Conservation (phyloP, 2,888 invertebrate species). For the Megaustenia siamemsis region DNA sequence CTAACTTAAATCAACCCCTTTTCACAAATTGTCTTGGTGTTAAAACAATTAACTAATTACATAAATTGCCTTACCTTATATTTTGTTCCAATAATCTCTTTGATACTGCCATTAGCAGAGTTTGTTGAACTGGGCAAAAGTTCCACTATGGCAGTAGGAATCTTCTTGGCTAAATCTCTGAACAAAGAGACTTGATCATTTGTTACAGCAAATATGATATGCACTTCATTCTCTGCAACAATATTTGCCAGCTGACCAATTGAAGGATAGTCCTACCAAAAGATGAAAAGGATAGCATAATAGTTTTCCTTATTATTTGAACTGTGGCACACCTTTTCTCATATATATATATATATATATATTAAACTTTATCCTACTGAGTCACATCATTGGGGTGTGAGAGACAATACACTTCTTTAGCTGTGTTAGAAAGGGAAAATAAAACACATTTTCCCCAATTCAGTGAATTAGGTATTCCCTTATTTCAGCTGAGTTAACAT, state of each 20-base stretch:
- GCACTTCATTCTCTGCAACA: constrained; percentile 95
- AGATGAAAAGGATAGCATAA: neutral
- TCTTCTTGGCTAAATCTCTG: constrained; percentile 20
- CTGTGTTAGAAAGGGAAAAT: too few relatives aligned
- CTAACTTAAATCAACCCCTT: too few relatives aligned
- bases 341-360: too few relatives aligned
- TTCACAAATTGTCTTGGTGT: too few relatives aligned
- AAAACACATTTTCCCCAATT: too few relatives aligned
- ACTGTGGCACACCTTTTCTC: too few relatives aligned
- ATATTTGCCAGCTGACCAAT: constrained; percentile 92
- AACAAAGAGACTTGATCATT: constrained; percentile 71
- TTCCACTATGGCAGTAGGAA: constrained; percentile 45
- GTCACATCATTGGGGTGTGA: too few relatives aligned
- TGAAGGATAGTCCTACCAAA: constrained; percentile 93
- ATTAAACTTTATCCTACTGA: too few relatives aligned
- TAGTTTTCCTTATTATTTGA: neutral
- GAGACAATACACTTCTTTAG: too few relatives aligned
- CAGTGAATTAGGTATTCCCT: too few relatives aligned
- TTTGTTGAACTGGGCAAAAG: neutral
- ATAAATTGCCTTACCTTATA: constrained; percentile 38
- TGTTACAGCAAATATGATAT: constrained; percentile 97
- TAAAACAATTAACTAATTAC: neutral
- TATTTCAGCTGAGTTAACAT: too few relatives aligned
- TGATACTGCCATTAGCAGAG: constrained; percentile 16
- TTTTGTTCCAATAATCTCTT: constrained; percentile 46